These are phyloP conservation scores for Theristus sp. DNA, from an alignment of 2,888 invertebrate genomes.

Conservation along the genomic window DNA sequence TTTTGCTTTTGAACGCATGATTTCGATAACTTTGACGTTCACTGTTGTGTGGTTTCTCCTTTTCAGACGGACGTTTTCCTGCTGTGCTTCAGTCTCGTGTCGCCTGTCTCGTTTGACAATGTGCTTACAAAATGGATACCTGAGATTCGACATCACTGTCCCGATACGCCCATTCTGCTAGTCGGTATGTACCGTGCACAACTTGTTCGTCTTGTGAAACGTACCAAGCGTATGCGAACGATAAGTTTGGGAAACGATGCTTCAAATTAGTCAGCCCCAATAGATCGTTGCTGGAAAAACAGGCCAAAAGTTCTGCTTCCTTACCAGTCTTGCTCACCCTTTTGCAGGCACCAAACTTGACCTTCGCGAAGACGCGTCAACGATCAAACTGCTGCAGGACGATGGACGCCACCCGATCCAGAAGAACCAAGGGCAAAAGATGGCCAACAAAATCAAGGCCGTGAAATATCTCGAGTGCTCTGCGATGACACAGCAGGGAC, in stretches of 20 bases:
- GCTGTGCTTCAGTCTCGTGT: constrained; percentile 96
- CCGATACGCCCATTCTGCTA: constrained; percentile 92
- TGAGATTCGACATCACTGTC: constrained; percentile 98
- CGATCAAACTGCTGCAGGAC: constrained; percentile 66
- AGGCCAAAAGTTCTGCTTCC: background rate
- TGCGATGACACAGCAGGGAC: constrained; percentile 72
- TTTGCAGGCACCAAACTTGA: constrained; percentile 78
- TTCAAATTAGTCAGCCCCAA: background rate
- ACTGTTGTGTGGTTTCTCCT: background rate
- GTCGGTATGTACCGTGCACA: too few relatives aligned
- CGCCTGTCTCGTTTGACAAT: constrained; percentile 97
- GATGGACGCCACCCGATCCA: constrained; percentile 87
- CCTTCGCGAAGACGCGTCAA: constrained; percentile 87
- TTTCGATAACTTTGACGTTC: background rate
- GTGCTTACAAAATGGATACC: constrained; percentile 99
- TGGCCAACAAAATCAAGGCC: constrained; percentile 94
- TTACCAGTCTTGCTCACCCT: background rate
- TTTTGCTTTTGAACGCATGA: too few relatives aligned
- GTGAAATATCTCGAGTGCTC: constrained; percentile 99
- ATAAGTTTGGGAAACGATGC: background rate
- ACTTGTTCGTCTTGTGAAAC: too few relatives aligned
- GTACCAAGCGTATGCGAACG: background rate
- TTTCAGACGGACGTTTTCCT: constrained; percentile 88
- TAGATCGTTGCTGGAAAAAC: background rate
- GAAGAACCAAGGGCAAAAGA: constrained; percentile 88